These are phyloP conservation scores for Octopus sinensis DNA, from an alignment of 1,140 invertebrate genomes.

Conservation along the genomic window DNA sequence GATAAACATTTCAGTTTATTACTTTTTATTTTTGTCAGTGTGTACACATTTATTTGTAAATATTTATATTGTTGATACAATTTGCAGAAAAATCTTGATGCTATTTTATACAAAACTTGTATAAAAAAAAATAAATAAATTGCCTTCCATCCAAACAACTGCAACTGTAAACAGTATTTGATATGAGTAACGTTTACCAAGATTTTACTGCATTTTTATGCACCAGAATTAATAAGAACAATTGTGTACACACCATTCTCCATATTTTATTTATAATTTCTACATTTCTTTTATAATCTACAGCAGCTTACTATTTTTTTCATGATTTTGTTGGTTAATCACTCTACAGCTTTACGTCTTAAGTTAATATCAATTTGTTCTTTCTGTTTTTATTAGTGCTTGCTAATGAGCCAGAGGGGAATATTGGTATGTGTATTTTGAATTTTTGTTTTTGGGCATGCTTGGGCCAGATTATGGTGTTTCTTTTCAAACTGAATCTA, in stretches of 20 bases:
- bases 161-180: background rate
- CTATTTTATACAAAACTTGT: no score
- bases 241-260: background rate
- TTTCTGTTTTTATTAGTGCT: constrained; percentile 43
- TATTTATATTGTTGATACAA: no score
- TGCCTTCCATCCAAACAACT: background rate
- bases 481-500: background rate
- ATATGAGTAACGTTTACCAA: background rate
- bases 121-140: no score
- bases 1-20: background rate
- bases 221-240: no score
- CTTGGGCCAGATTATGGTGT: constrained; percentile 5
- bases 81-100: no score
- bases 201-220: background rate
- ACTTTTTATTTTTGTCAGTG: background rate
- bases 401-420: constrained; percentile 44
- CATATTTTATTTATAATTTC: constrained; percentile 29
- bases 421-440: constrained; percentile 44
- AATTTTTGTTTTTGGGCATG: constrained; percentile 12
- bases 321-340: background rate
- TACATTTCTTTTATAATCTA: constrained; percentile 31
- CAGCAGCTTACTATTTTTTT: background rate
- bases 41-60: background rate
- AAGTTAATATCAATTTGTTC: constrained; percentile 17
- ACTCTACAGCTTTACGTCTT: constrained; percentile 6